Evolutionary conservation across 2,797 vertebrate genomes (phyloP).

Genomic region (Parotocinclus haroldoi): DNA sequence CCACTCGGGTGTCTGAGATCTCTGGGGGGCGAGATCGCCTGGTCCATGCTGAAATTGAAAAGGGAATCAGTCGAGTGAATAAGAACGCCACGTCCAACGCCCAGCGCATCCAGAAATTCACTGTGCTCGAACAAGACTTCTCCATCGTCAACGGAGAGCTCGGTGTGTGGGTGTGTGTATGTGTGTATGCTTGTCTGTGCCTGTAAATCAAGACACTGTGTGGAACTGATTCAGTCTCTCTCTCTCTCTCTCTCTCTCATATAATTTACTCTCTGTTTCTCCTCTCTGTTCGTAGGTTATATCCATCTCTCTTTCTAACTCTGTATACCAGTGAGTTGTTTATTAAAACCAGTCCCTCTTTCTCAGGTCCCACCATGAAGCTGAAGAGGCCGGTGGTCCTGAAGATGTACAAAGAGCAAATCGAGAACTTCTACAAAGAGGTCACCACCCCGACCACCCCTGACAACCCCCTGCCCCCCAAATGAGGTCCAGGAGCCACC

Average conservation of each 20-base stretch:
- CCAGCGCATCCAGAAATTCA: conserved; percentile 89
- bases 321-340: too few species aligned
- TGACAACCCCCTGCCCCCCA: conserved; percentile 63
- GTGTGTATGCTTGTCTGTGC: neutral
- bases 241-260: too few species aligned
- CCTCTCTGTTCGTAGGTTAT: too few species aligned
- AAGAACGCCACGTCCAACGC: conserved; percentile 75
- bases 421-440: conserved; percentile 81
- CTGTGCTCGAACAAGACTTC: conserved; percentile 83
- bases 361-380: conserved; percentile 88
- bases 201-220: too few species aligned
- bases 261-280: too few species aligned
- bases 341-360: too few species aligned
- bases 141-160: conserved; percentile 82
- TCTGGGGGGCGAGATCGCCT: conserved; percentile 65
- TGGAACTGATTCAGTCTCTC: too few species aligned
- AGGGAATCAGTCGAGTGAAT: conserved; percentile 78
- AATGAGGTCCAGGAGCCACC: conserved; percentile 50
- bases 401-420: conserved; percentile 81
- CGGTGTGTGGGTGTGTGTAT: conserved; percentile 68
- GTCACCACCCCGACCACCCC: conserved; percentile 68
- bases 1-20: conserved; percentile 75
- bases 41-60: conserved; percentile 78
- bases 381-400: conserved; percentile 78
- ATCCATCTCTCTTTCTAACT: too few species aligned